A percentile compares a stretch with the other conserved stretches of the same genome.
Evolutionary conservation across 2,888 invertebrate genomes (phyloP).

Genomic region (Psylliodes chrysocephalus): DNA sequence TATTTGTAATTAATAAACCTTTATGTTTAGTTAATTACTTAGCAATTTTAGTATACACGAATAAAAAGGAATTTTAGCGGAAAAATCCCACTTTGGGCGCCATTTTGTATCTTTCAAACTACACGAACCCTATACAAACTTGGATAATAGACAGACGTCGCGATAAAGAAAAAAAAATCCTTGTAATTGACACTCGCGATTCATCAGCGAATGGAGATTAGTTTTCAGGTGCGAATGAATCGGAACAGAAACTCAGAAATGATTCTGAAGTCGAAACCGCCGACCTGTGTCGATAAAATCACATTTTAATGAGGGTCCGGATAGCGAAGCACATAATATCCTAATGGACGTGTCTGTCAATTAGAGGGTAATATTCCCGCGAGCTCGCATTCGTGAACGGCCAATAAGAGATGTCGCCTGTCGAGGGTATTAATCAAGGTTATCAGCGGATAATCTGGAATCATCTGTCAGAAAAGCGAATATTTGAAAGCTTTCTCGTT

Average conservation of each 20-base stretch:
- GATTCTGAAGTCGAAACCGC: slow-evolving; percentile 10
- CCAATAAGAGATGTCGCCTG: slow-evolving; percentile 14
- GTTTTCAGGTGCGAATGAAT: slow-evolving; percentile 9
- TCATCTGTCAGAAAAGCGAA: slow-evolving; percentile 8
- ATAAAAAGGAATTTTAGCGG: too few species aligned
- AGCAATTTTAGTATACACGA: too few species aligned
- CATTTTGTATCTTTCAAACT: too few species aligned
- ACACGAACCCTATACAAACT: too few species aligned
- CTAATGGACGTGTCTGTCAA: slow-evolving; percentile 19
- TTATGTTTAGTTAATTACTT: too few species aligned
- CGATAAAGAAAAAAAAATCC: too few species aligned
- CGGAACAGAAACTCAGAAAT: not conserved
- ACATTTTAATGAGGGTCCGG: slow-evolving; percentile 18
- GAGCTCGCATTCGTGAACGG: slow-evolving; percentile 13
- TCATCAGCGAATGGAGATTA: not conserved
- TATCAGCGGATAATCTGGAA: slow-evolving; percentile 13
- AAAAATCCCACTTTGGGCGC: too few species aligned
- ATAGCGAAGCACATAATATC: slow-evolving; percentile 16
- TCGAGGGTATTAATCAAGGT: slow-evolving; percentile 8
- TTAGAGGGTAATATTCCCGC: slow-evolving; percentile 16
- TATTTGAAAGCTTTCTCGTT: slow-evolving; percentile 19
- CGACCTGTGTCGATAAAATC: slow-evolving; percentile 19
- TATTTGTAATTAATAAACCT: too few species aligned
- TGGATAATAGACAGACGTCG: too few species aligned
- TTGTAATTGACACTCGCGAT: slow-evolving; percentile 9